Conservation (phyloP, 2,113 vertebrate species). For the Labeo rohita region DNA sequence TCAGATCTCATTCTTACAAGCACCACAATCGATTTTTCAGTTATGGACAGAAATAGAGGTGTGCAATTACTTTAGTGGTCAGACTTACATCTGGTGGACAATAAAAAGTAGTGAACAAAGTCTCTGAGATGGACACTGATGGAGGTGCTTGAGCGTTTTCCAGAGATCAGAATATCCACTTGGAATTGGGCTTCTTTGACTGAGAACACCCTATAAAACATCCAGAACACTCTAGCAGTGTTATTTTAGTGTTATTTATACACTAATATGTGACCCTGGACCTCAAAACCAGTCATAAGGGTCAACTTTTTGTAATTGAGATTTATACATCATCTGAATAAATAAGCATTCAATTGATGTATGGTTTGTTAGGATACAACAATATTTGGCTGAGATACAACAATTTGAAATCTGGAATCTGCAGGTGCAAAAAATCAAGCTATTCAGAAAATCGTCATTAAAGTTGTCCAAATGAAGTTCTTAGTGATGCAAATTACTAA, state of each 20-base stretch:
- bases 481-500: too few species aligned
- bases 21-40: neutral
- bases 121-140: neutral
- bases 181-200: neutral
- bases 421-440: too few species aligned
- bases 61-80: conserved; percentile 1
- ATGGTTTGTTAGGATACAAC: too few species aligned
- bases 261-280: neutral
- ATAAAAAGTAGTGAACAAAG: neutral
- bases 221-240: too few species aligned
- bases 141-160: neutral
- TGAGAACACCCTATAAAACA: neutral
- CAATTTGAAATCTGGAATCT: too few species aligned
- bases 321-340: too few species aligned
- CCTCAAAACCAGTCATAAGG: too few species aligned
- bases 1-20: neutral
- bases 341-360: too few species aligned
- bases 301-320: too few species aligned
- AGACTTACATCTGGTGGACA: neutral
- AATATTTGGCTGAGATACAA: too few species aligned
- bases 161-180: neutral
- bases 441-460: too few species aligned
- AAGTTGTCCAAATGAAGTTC: too few species aligned
- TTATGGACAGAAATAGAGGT: conserved; percentile 5
- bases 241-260: neutral